Evolutionary conservation across 2,113 vertebrate genomes (phyloP), one percentile per base, ranked within the genome.

Genomic region (Carassius gibelio): DNA sequence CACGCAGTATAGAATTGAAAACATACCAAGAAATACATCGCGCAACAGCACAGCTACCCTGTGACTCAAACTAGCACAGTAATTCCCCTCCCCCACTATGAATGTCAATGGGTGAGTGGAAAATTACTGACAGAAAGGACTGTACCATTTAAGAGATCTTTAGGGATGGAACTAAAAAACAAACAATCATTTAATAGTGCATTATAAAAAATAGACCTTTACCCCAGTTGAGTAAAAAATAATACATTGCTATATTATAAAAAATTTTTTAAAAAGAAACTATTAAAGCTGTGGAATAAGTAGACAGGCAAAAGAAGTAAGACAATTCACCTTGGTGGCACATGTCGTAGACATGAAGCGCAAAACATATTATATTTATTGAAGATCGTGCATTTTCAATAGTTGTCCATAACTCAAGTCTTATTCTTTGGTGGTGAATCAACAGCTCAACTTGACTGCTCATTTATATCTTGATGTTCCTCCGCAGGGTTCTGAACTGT

Each of bases 81-180:
- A 52, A 36, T 85, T 77, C 85, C 85, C 88, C 79, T 84, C 87
- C 87, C 82, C 83, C 82, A 84, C 62, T 84, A 84, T 83, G 80
- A 85, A 86, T 69, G 68, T 64, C 83, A 75, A 84, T 15, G 52
- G 75, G 50, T 45, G 21, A 89, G 87, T 86, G 88, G 88, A 89
- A 89, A 89, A 88, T 52, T 84, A 88, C 88, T 80, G 82, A 34
- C 78, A 66, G 15, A 48, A 75, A 15, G 57, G 87, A 14, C 59
- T n/a, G 42, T 71, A 89, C 88, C 84, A 89, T 85, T 86, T 80
- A 26, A 85, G 5, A 82, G 19, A 75, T 15, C 3, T 64, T 74
- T 50, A 34, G 77, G 84, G 78, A 69, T 81, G 81, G 26, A 75
- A 59, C 48, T 26, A 64, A 48, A 75, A 42, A 42, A 26, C 26